A percentile compares a stretch with the other conserved stretches of the same genome.
Evolutionary conservation across 2,113 vertebrate species (phyloP).

Genomic region (Periophthalmus modestus): DNA sequence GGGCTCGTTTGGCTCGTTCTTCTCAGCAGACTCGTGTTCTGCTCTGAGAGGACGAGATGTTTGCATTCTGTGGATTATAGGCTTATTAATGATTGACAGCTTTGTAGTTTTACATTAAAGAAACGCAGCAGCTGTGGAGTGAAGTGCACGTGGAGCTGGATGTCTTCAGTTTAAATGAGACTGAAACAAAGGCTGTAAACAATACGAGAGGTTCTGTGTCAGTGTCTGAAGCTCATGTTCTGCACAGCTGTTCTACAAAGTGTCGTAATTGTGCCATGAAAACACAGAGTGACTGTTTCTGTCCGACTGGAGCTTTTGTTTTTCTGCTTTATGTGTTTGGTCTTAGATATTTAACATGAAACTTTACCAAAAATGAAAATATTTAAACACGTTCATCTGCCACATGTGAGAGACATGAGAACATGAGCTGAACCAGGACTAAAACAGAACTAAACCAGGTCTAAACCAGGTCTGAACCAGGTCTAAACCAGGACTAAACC

Average conservation of each 20-base stretch:
- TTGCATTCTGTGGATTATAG: neutral
- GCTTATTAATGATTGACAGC: constrained; percentile 5
- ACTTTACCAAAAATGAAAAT: too few relatives aligned
- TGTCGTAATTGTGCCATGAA: neutral
- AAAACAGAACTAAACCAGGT: too few relatives aligned
- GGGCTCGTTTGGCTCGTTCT: neutral
- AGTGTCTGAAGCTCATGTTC: neutral
- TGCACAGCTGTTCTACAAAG: too few relatives aligned
- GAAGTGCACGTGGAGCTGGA: neutral
- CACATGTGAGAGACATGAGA: too few relatives aligned
- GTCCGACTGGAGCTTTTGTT: neutral
- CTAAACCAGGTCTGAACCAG: too few relatives aligned
- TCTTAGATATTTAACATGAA: too few relatives aligned
- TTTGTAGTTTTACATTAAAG: neutral
- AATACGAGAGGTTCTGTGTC: neutral
- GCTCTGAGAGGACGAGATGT: neutral
- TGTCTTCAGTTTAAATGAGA: neutral
- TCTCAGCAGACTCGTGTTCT: neutral
- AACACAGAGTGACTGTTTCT: neutral
- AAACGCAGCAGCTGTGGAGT: neutral
- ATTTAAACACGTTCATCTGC: too few relatives aligned
- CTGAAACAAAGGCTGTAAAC: neutral
- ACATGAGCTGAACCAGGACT: too few relatives aligned
- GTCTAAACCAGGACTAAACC: too few relatives aligned
- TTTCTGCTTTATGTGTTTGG: too few relatives aligned